Conservation (phyloP, 2,797 vertebrate genomes). For the Sitta carolinensis region DNA sequence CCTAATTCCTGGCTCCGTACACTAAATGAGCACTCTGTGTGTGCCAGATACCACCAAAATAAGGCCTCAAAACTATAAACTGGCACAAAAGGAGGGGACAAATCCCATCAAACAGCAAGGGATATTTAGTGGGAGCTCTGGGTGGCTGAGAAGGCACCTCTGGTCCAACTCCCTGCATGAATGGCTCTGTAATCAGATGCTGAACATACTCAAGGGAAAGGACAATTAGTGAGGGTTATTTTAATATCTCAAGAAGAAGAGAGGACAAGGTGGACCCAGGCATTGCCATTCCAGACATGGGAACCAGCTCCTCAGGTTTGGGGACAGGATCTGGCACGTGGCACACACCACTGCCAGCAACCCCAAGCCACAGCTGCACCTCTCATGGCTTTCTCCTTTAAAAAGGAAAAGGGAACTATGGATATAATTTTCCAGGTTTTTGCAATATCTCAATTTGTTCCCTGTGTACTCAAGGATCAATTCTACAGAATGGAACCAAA, state of each 20-base stretch:
- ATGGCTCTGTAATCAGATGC: not conserved
- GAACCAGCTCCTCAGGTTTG: not conserved
- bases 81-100: not conserved
- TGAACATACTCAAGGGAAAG: not conserved
- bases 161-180: not conserved
- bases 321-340: accelerated
- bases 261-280: not conserved
- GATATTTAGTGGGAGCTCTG: not conserved
- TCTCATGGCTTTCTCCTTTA: not conserved
- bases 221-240: not conserved
- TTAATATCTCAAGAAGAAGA: not conserved
- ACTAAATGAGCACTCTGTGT: accelerated
- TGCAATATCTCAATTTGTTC: not conserved
- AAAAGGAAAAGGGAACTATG: not conserved
- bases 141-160: not conserved
- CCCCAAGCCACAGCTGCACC: not conserved
- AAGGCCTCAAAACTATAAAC: not conserved
- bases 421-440: not conserved
- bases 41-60: not conserved
- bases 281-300: not conserved
- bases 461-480: not conserved
- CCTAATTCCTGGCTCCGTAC: not conserved
- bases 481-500: not conserved
- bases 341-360: not conserved
- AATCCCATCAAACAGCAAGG: not conserved